Conservation (phyloP, 2,113 vertebrate genomes). For the Anarhynchus alexandrinus region DNA sequence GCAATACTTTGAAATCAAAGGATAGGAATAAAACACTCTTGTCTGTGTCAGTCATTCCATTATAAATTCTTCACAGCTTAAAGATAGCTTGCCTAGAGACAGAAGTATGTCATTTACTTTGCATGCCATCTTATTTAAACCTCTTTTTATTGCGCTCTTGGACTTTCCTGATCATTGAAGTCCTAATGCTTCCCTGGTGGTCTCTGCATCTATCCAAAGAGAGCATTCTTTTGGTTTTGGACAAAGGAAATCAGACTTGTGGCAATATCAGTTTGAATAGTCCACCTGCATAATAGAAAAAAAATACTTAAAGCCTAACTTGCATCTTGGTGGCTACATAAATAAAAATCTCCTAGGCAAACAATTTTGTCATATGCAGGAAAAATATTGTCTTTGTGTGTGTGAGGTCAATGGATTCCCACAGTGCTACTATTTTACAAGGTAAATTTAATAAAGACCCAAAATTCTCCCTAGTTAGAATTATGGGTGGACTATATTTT, state of each 20-base stretch:
- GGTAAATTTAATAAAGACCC: neutral
- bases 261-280: neutral
- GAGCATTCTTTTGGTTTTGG: neutral
- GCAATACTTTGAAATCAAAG: neutral
- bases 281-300: neutral
- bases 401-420: neutral
- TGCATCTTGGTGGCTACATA: neutral
- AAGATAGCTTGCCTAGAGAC: neutral
- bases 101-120: neutral
- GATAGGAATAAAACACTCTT: neutral
- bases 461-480: neutral
- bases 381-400: neutral
- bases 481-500: neutral
- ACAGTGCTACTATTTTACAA: neutral
- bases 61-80: neutral
- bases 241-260: neutral
- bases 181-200: neutral
- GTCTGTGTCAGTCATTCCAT: neutral
- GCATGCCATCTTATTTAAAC: neutral
- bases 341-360: neutral
- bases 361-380: neutral
- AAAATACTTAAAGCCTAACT: neutral
- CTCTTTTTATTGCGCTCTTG: neutral
- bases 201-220: neutral
- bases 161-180: neutral